Evolutionary conservation across 2,797 vertebrate genomes (phyloP).

Genomic region (Alauda arvensis): DNA sequence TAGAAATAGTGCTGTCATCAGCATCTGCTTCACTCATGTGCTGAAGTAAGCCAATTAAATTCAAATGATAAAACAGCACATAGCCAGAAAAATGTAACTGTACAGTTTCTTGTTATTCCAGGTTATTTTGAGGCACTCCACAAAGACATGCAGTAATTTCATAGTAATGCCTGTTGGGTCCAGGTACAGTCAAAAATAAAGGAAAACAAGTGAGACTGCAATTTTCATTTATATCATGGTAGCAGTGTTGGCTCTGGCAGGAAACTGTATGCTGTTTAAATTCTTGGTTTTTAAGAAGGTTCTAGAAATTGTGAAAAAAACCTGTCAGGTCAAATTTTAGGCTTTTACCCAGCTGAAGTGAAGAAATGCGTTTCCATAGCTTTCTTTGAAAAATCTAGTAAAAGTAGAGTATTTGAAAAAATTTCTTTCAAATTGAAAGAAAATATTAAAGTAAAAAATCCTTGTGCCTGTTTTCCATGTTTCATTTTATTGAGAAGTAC

Average conservation of each 20-base stretch:
- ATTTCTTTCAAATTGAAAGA: neutral
- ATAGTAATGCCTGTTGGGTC: neutral
- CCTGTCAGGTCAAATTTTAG: neutral
- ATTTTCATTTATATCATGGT: neutral
- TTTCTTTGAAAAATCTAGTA: neutral
- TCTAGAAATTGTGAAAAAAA: neutral
- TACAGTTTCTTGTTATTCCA: neutral
- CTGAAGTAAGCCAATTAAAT: constrained; percentile 19
- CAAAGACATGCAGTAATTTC: neutral
- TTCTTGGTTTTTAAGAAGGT: neutral
- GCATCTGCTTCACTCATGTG: neutral
- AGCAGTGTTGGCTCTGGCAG: neutral
- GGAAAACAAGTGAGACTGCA: neutral
- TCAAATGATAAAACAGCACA: neutral
- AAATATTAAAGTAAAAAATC: neutral
- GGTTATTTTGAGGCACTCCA: neutral
- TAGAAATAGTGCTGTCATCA: neutral
- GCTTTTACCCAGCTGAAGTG: neutral
- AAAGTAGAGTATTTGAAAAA: neutral
- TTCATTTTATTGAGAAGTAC: neutral
- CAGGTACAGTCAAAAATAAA: neutral
- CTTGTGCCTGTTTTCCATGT: neutral
- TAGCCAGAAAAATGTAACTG: neutral
- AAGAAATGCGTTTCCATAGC: neutral
- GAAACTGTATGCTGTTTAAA: neutral